Base-by-base conservation (phyloP, 2,888 invertebrate genomes). In the Acronicta leporina region DNA sequence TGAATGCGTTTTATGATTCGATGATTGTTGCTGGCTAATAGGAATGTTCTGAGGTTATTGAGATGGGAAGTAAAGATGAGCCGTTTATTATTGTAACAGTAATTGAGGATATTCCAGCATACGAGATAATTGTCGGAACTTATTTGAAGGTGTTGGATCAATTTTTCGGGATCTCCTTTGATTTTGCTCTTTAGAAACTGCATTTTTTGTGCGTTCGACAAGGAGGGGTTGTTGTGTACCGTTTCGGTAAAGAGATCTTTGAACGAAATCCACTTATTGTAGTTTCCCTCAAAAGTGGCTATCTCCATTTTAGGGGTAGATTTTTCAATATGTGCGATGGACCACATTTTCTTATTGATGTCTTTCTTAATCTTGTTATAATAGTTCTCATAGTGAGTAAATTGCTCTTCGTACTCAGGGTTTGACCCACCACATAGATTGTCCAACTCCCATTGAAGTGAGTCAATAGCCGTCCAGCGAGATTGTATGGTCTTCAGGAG, bases 61-160 rank as follows among this genome's bases (percentile, higher is more conserved):
- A 46, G 35, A 27, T 54, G 46, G 7, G 52, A 46, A 8, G 16
- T 4, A 25, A 40, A 54, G 14, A 46, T 54, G 1, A 15, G 3
- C 13, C n/a, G 33, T 13, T 54, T 54, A 38, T 52, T 44, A 9
- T 52, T 7, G 9, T 52, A 52, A n/a, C 52, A 35, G 35, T 52
- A 35, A 13, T 16, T 52, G 5, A 52, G 38, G 10, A 52, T 52
- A 10, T 52, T 33, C 33, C 43, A 44, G 4, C 20, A 30, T 51
- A 40, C n/a, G n/a, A n/a, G n/a, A n/a, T n/a, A n/a, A n/a, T n/a
- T n/a, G n/a, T n/a, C n/a, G n/a, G n/a, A n/a, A n/a, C n/a, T n/a
- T n/a, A n/a, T n/a, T n/a, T n/a, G n/a, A n/a, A n/a, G n/a, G n/a
- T n/a, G n/a, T n/a, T n/a, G n/a, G n/a, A n/a, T n/a, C n/a, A n/a